Conservation (phyloP, 2,797 vertebrate genomes). For the Sciurus vulgaris region DNA sequence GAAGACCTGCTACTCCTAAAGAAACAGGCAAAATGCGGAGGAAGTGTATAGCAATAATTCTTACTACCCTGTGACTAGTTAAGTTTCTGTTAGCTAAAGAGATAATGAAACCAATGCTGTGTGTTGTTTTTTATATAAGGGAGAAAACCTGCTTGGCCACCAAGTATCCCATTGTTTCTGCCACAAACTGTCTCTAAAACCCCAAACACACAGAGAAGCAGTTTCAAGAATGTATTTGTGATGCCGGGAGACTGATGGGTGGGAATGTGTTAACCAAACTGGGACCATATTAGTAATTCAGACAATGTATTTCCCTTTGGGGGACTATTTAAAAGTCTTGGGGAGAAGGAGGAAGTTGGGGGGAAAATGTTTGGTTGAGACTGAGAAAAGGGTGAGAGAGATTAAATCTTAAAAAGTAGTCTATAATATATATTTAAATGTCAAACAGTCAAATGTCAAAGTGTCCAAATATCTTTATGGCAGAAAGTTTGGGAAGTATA, state of each 20-base stretch:
- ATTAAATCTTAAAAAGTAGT: slow-evolving; percentile 47
- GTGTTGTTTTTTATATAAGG: background rate
- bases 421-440: slow-evolving; percentile 4
- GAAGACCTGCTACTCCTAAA: background rate
- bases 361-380: slow-evolving; percentile 18
- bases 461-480: background rate
- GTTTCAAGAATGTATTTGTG: background rate
- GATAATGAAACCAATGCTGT: background rate
- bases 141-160: background rate
- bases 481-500: background rate
- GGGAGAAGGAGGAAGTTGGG: slow-evolving; percentile 69
- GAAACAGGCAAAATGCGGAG: background rate
- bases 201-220: background rate
- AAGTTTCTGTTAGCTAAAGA: background rate
- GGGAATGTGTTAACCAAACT: background rate
- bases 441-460: background rate
- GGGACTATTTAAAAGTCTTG: slow-evolving; percentile 53
- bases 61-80: background rate
- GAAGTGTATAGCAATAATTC: background rate
- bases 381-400: background rate
- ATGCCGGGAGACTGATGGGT: background rate
- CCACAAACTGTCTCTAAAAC: background rate
- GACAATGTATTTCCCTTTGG: slow-evolving; percentile 58
- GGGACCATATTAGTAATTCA: slow-evolving; percentile 19
- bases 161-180: background rate